Evolutionary conservation across 2,888 invertebrate species (phyloP).

Genomic region (Tribolium freemani): DNA sequence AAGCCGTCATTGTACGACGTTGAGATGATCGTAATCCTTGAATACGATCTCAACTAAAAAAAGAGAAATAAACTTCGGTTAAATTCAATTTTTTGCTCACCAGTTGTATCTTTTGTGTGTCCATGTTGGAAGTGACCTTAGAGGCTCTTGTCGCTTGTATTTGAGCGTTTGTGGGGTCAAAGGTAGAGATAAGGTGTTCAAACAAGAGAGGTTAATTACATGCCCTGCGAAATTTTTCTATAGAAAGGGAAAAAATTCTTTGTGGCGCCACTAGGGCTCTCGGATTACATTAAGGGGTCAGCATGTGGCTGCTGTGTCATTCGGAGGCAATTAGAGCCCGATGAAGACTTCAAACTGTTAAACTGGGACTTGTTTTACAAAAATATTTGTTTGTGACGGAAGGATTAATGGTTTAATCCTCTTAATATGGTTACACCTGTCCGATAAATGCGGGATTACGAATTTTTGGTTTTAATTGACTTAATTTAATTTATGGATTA

Average conservation of each 20-base stretch:
- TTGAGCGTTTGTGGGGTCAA: not conserved
- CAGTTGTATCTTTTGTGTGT: slow-evolving; percentile 4
- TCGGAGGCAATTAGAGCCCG: slow-evolving; percentile 46
- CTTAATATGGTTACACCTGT: slow-evolving; percentile 25
- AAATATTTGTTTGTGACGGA: slow-evolving; percentile 37
- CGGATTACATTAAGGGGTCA: slow-evolving; percentile 44
- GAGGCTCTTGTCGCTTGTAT: not conserved
- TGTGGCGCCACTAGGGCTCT: slow-evolving; percentile 32
- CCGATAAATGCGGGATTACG: slow-evolving; percentile 19
- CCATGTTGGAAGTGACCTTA: not conserved
- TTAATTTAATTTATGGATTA: slow-evolving; percentile 3
- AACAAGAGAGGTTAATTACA: slow-evolving; percentile 6
- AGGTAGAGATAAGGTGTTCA: slow-evolving; percentile 1
- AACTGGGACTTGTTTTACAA: slow-evolving; percentile 49
- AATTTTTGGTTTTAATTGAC: slow-evolving; percentile 10
- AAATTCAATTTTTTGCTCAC: not conserved
- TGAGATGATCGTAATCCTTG: not conserved
- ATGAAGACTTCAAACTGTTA: slow-evolving; percentile 49
- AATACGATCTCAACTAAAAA: slow-evolving; percentile 4
- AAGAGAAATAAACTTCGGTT: not conserved
- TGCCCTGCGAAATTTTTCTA: not conserved
- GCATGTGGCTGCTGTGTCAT: slow-evolving; percentile 51
- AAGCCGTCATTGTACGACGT: not conserved
- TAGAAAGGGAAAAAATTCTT: not conserved
- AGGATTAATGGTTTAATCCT: slow-evolving; percentile 2